A percentile compares a stretch with the other conserved stretches of the same genome.
phyloP scores from a whole-genome alignment of 2,113 vertebrate species.

The Onychostoma macrolepis region DNA sequence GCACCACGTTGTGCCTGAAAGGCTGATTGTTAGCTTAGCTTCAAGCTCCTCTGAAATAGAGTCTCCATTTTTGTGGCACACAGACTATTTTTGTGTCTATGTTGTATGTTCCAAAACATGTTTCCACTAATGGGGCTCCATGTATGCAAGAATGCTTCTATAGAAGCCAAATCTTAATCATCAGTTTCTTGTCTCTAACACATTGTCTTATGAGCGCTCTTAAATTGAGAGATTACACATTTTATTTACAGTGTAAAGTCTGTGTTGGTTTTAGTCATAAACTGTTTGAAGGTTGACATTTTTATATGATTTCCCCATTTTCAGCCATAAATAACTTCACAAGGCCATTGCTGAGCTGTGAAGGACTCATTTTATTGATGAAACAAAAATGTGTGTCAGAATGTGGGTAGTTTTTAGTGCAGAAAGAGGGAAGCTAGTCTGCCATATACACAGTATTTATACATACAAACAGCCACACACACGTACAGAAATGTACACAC shows the following conservation, averaged over 20 bases:
- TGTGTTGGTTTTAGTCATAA: not conserved
- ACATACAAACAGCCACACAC: not conserved
- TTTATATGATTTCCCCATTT: conserved; percentile 5
- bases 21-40: not conserved
- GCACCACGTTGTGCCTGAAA: not conserved
- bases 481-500: conserved; percentile 23
- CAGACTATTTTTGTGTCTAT: not conserved
- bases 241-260: not conserved
- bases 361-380: not conserved
- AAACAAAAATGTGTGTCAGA: not conserved
- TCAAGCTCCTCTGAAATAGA: not conserved
- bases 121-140: not conserved
- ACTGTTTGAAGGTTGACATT: not conserved
- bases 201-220: not conserved
- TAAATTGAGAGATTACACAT: not conserved
- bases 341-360: not conserved
- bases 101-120: not conserved
- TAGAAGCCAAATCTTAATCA: not conserved
- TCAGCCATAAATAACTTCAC: conserved; percentile 12
- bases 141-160: not conserved
- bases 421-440: not conserved
- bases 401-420: not conserved
- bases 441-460: not conserved
- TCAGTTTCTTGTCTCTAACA: not conserved
- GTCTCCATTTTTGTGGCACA: not conserved